Conservation (phyloP, 2,113 vertebrate species). For the Bothrops jararaca region DNA sequence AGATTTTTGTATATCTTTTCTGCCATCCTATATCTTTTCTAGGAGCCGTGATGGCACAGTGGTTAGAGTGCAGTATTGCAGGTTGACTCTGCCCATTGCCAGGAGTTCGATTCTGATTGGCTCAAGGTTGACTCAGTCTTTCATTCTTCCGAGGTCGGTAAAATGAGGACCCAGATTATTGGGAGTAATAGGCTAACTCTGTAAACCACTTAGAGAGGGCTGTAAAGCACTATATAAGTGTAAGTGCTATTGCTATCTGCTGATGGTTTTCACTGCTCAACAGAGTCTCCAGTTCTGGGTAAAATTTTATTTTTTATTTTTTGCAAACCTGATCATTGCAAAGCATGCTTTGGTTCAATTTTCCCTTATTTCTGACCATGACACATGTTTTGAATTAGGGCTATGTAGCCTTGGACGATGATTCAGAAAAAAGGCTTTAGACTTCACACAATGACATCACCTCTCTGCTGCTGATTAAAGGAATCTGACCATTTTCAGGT, state of each 20-base stretch:
- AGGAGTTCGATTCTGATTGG: neutral
- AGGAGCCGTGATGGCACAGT: neutral
- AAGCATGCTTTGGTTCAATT: neutral
- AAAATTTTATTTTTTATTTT: neutral
- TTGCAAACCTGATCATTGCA: neutral
- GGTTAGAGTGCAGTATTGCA: neutral
- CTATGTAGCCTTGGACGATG: neutral
- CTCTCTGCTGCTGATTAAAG: neutral
- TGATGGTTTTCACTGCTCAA: neutral
- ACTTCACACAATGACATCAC: neutral
- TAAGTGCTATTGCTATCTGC: neutral
- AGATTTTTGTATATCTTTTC: neutral
- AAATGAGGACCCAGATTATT: neutral
- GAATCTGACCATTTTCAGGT: neutral
- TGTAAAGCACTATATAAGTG: neutral
- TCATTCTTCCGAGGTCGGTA: neutral
- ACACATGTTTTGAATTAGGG: neutral
- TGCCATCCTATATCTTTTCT: neutral
- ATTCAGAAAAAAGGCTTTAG: neutral
- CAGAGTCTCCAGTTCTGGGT: neutral
- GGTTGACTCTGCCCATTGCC: neutral
- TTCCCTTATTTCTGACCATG: neutral
- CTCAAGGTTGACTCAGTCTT: neutral
- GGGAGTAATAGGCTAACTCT: neutral
- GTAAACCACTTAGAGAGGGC: neutral